Evolutionary conservation across 2,113 vertebrate genomes (phyloP), one percentile per base, ranked within the genome.

Genomic region (Cacatua alba): DNA sequence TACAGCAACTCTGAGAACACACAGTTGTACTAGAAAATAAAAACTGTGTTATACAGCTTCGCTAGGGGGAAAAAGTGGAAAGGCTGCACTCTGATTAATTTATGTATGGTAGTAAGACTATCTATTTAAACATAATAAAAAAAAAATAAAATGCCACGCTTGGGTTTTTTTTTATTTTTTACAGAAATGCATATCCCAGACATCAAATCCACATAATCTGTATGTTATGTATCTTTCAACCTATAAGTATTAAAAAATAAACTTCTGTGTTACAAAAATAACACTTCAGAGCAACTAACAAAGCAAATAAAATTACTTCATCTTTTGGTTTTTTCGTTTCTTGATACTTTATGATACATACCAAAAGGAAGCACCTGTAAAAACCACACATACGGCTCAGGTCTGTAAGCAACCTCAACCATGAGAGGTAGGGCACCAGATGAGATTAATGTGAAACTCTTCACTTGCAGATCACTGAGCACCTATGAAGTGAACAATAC

Each of bases 321-420:
- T 59, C 23, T 55, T 21, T 65, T 68, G 7, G 2, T 51, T 70
- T 95, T 51, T 60, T 23, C 12, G 21, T 62, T 88, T 91, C 84
- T 71, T 88, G 60, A 29, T 74, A 68, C 35, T 52, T 86, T 29
- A 52, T 10, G 37, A 88, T 86, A 48, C 92, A 62, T 63, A 90
- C 7, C 10, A 76, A 86, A 44, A 93, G 93, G 96, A 97, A 96
- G 84, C 96, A 97, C 86, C 95, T 96, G 86, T 39, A 68, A 86
- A 93, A 96, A 48, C 84, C 72, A 87, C 84, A 94, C 17, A 39
- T 12, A 55, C 0, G 3, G 37, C 33, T 84, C 55, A 70, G 35
- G 24, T 68, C 71, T 90, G 52, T 75, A 71, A 88, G 48, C 72
- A 78, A 44, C 31, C 26, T 70, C 28, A 89, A 25, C 28, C 53